A percentile compares a stretch with the other conserved stretches of the same genome.
Evolutionary conservation across 2,888 invertebrate genomes (phyloP).

Genomic region (Idaea dimidiata): DNA sequence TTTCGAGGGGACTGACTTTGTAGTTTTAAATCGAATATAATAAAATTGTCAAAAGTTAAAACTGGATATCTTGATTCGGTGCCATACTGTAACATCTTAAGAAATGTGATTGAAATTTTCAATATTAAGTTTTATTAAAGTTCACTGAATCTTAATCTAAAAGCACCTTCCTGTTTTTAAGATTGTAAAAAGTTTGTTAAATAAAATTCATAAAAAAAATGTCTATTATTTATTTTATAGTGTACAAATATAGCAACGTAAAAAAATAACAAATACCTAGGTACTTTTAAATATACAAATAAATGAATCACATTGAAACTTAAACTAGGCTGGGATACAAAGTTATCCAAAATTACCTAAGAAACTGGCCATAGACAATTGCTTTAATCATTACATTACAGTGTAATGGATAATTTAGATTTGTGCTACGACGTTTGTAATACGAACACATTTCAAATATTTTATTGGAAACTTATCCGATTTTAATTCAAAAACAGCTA

Average conservation of each 20-base stretch:
- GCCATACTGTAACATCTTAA: conserved; percentile 16
- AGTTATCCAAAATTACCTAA: too few species aligned
- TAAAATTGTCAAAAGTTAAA: too few species aligned
- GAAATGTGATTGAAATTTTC: conserved; percentile 17
- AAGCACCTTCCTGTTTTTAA: conserved; percentile 59
- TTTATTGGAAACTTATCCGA: too few species aligned
- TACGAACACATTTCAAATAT: too few species aligned
- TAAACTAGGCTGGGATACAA: background rate
- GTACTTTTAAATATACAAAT: background rate
- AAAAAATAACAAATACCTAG: conserved; percentile 16
- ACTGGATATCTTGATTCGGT: background rate
- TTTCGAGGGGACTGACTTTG: too few species aligned
- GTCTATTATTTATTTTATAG: conserved; percentile 36
- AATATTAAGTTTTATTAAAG: conserved; percentile 27
- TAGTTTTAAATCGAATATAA: too few species aligned
- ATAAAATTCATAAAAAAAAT: conserved; percentile 58
- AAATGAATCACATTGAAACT: background rate
- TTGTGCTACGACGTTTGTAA: too few species aligned
- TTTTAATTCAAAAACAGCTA: too few species aligned
- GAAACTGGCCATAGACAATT: too few species aligned
- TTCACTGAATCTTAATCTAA: conserved; percentile 56
- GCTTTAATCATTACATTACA: too few species aligned
- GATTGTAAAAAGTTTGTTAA: conserved; percentile 66
- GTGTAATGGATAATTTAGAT: too few species aligned
- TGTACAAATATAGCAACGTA: conserved; percentile 27